Evolutionary conservation across 2,113 vertebrate species (phyloP), one percentile per base, ranked within the genome.

Genomic region (Lipophrys pholis): DNA sequence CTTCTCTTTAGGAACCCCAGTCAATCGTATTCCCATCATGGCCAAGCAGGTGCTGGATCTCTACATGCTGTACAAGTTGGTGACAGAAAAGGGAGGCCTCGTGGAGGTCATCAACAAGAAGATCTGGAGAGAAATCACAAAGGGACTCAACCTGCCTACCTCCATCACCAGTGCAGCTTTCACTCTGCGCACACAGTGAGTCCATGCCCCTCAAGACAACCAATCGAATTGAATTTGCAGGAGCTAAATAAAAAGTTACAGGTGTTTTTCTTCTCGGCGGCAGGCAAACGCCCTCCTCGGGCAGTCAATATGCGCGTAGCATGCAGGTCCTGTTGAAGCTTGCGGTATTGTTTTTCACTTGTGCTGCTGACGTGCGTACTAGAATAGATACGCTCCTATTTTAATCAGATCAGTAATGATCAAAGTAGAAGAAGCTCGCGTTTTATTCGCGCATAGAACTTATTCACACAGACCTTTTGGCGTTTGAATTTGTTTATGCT

Each of bases 51-150:
- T 97, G 68, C 92, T 99, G 83, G 97, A 99, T 74, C 95, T 99
- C 55, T 98, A 97, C 78, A 97, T 96, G 96, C 95, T 99, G 1
- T 99, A 98, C 73, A 99, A 98, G 84, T 94, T 99, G 89, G 97
- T 99, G 88, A 99, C 97, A 0, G 97, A 99, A 78, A 99, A 99
- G 54, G 97, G 97, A 0, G 97, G 97, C 8, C 93, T 99, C 81
- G 97, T 99, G 84, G 97, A 99, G 84, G 97, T 99, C 51, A 99
- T 99, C 93, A 99, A 99, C 90, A 99, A 97, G 92, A 99, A 99
- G 86, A 99, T 99, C 87, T 99, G 97, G 97, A 92, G 97, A 76
- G 97, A 99, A 90, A 97, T 99, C 93, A 99, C 97, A 86, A 99
- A 98, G 88, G 97, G 97, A 87, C 94, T 99, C 69, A 98, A 96